phyloP scores from a whole-genome alignment of 2,113 vertebrate species.

The Hipposideros armiger region DNA sequence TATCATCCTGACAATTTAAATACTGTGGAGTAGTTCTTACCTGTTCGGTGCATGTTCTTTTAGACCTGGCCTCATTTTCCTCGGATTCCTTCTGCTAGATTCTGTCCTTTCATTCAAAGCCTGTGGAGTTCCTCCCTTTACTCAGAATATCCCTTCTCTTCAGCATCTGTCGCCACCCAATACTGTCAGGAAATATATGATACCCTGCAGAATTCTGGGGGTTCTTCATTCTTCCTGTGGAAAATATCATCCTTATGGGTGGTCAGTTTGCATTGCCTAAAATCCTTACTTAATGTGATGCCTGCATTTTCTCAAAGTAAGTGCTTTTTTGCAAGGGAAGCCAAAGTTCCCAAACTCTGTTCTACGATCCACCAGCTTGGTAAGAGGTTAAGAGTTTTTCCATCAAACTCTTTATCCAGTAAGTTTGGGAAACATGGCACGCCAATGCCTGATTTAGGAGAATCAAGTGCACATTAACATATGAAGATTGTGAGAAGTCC shows the following conservation, averaged over 20 bases:
- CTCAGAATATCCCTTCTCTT: background rate
- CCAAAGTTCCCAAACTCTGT: background rate
- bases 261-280: background rate
- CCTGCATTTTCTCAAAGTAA: background rate
- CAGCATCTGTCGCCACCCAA: background rate
- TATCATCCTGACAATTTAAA: background rate
- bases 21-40: background rate
- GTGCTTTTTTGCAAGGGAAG: background rate
- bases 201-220: background rate
- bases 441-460: background rate
- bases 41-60: background rate
- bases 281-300: background rate
- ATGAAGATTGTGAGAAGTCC: background rate
- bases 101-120: slow-evolving; percentile 4
- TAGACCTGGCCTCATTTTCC: background rate
- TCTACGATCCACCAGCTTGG: background rate
- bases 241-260: background rate
- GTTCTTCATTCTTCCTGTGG: background rate
- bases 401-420: background rate
- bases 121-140: background rate
- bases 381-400: background rate
- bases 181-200: background rate
- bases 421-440: background rate
- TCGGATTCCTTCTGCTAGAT: background rate
- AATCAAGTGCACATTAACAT: background rate